Conservation (phyloP, 2,113 vertebrate species). For the Athene noctua region DNA sequence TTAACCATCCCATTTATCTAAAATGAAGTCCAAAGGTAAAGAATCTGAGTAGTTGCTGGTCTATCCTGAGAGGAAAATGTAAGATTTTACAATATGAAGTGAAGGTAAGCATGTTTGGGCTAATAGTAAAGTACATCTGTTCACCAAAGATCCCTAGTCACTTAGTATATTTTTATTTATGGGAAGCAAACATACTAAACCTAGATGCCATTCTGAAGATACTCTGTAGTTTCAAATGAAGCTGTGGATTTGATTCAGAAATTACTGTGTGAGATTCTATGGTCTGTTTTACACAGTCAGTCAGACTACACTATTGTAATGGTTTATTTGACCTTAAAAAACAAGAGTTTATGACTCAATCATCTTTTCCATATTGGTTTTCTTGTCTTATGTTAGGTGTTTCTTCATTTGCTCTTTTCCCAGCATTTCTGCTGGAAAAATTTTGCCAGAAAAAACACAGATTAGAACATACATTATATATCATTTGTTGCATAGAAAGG, state of each 20-base stretch:
- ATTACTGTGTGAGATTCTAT: neutral
- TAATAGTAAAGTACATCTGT: neutral
- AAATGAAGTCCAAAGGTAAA: neutral
- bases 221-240: neutral
- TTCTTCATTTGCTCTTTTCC: neutral
- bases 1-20: neutral
- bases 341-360: neutral
- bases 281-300: neutral
- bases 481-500: neutral
- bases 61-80: rapidly evolving
- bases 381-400: neutral
- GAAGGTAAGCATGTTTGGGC: neutral
- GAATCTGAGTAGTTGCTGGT: neutral
- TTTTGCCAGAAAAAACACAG: slow-evolving; percentile 12
- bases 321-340: neutral
- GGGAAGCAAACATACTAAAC: neutral
- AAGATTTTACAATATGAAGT: neutral
- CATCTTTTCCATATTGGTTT: neutral
- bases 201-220: neutral
- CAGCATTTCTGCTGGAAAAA: neutral
- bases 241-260: neutral
- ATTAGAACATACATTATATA: neutral
- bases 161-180: neutral
- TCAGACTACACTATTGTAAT: neutral
- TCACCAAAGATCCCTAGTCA: neutral